These are phyloP conservation scores for Scaptomyza polygonia DNA, from an alignment of 2,888 invertebrate species.

Conservation along the genomic window DNA sequence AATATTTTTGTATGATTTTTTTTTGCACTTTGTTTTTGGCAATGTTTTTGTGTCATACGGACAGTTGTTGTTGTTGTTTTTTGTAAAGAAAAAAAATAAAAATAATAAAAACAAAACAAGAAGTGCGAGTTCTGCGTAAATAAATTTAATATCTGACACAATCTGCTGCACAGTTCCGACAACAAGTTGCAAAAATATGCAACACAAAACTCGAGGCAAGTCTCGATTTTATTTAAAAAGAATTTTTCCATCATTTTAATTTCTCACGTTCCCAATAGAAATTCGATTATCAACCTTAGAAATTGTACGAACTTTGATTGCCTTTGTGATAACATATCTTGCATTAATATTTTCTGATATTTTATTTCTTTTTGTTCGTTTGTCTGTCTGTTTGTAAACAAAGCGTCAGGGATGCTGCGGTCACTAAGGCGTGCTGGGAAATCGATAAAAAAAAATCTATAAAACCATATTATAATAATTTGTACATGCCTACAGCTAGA, in stretches of 20 bases:
- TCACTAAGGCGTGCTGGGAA: too few species aligned
- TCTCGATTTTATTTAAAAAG: background rate
- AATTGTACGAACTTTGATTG: too few species aligned
- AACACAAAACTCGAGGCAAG: background rate
- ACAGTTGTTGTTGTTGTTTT: slow-evolving; percentile 12
- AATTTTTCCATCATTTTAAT: background rate
- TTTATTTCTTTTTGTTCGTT: too few species aligned
- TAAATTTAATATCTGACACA: slow-evolving; percentile 74
- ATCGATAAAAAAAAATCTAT: too few species aligned
- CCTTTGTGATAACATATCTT: too few species aligned
- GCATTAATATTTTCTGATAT: too few species aligned
- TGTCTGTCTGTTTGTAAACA: too few species aligned
- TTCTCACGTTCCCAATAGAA: too few species aligned
- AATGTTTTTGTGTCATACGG: slow-evolving; percentile 15
- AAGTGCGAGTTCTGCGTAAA: slow-evolving; percentile 64
- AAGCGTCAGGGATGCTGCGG: too few species aligned
- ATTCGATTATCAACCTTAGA: too few species aligned
- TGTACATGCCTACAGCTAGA: too few species aligned
- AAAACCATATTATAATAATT: too few species aligned
- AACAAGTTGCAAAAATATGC: slow-evolving; percentile 30
- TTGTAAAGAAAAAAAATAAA: background rate
- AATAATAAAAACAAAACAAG: background rate
- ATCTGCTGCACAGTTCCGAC: slow-evolving; percentile 54
- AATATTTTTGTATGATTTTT: slow-evolving; percentile 3
- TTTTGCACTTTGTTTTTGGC: background rate